Base-by-base conservation (phyloP, 2,113 vertebrate genomes). In the Chaetops frenatus region DNA sequence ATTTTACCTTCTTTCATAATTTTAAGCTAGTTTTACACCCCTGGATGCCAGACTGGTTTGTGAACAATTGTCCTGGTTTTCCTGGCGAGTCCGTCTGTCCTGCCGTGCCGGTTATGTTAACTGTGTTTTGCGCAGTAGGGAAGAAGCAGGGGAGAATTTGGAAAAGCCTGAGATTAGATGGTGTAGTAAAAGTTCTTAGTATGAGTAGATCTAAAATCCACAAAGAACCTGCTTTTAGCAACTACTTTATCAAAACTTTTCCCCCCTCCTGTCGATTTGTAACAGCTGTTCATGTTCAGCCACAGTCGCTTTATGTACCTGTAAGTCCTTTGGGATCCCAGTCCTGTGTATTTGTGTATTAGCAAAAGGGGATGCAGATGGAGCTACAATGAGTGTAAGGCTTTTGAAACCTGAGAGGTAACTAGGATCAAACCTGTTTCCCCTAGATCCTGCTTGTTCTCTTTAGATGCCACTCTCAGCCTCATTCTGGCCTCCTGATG, bases 251-350 rank as follows among this genome's bases (percentile, higher is more conserved):
- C 42, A 77, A 8, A 15, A 64, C 15, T 5, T 42, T 65, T 27
- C 6, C 22, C 15, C 21, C 19, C 12, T 69, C n/a, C 40, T 29
- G 19, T 36, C 0, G 0, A 13, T 45, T 57, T 22, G 4, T 76
- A 36, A 5, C 38, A 57, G 33, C 57, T 53, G 22, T 57, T 69
- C 67, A 48, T 38, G 14, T 22, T 82, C 40, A 35, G 62, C 50
- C 17, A 7, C 3, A 3, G 25, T 61, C 7, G 11, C 64, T 64
- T 60, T 8, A 35, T 25, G 15, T n/a, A 36, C 21, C 24, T 16
- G 0, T 31, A 10, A 54, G 50, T 31, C n/a, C 38, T 84, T 9
- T 15, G 23, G 36, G 22, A 50, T 81, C 36, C 67, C 47, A 12
- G 23, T 11, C 28, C 38, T 42, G 16, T 40, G 0, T 57, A 14